These are phyloP conservation scores for Saxidomus purpurata DNA, from an alignment of 1,140 invertebrate genomes.

Conservation along the genomic window DNA sequence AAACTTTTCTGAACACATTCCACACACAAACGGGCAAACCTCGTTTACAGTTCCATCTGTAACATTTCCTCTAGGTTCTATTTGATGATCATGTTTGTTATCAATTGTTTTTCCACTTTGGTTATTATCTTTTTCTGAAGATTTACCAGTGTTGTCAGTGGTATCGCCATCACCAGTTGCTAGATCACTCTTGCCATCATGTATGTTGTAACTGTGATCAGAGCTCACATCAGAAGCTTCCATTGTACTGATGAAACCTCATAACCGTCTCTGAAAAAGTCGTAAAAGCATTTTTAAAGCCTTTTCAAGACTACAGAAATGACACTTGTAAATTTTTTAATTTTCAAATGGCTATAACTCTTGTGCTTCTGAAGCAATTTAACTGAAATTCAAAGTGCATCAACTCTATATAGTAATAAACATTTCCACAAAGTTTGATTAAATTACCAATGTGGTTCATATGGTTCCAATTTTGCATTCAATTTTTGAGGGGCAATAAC, in stretches of 20 bases:
- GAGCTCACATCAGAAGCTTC: neutral
- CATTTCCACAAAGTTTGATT: no score
- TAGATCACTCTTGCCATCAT: neutral
- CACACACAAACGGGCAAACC: slow-evolving; percentile 42
- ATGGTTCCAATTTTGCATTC: no score
- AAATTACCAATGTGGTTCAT: no score
- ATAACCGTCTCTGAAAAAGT: neutral
- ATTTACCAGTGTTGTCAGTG: neutral
- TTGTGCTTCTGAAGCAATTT: no score
- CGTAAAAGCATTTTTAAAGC: no score
- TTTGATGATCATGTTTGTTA: neutral
- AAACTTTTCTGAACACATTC: slow-evolving; percentile 26
- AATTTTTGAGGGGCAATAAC: no score
- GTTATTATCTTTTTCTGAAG: neutral
- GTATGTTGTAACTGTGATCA: neutral
- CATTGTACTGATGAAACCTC: neutral
- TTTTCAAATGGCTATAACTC: no score
- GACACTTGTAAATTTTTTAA: no score
- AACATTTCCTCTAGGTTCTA: neutral
- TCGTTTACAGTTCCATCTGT: neutral
- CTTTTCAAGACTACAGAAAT: no score
- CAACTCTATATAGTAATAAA: no score
- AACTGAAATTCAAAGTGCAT: no score
- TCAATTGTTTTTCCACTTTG: neutral
- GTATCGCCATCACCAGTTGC: neutral